Percentiles rank a stretch among this genome's conserved stretches.
Evolutionary conservation across 2,888 invertebrate species (phyloP).

Genomic region (Resseliella maxima): DNA sequence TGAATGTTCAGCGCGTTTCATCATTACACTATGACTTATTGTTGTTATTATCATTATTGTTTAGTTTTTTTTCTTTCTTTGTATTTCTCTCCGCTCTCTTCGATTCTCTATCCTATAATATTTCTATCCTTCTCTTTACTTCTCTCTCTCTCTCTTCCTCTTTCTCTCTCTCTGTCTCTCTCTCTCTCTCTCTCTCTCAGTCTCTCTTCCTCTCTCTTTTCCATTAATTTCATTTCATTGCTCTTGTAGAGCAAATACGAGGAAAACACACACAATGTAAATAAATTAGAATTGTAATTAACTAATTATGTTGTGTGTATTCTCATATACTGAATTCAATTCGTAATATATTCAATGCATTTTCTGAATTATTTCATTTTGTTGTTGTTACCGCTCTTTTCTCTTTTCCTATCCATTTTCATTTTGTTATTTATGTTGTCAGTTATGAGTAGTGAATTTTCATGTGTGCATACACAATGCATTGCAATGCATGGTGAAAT

Average conservation of each 20-base stretch:
- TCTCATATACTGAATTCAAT: neutral
- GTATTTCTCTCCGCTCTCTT: too few relatives aligned
- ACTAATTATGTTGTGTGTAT: constrained; percentile 49
- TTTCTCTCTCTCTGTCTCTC: too few relatives aligned
- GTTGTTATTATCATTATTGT: constrained; percentile 45
- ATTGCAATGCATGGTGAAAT: neutral
- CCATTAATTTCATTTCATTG: constrained; percentile 50
- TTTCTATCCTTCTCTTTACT: too few relatives aligned
- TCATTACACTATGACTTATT: constrained; percentile 29
- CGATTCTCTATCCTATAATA: too few relatives aligned
- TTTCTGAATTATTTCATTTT: neutral
- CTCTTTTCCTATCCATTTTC: neutral
- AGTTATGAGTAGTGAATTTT: neutral
- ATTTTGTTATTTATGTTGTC: neutral
- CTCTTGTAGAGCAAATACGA: neutral
- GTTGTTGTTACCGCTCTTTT: neutral
- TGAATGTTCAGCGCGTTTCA: constrained; percentile 22
- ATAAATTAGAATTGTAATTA: constrained; percentile 53
- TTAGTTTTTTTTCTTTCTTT: neutral
- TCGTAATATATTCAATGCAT: constrained; percentile 44
- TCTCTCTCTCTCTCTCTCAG: too few relatives aligned
- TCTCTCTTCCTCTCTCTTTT: too few relatives aligned
- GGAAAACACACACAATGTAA: constrained; percentile 34
- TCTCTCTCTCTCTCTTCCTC: too few relatives aligned
- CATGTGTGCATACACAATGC: neutral